These are phyloP conservation scores for Synanthedon formicaeformis DNA, from an alignment of 2,888 invertebrate species.

Conservation along the genomic window DNA sequence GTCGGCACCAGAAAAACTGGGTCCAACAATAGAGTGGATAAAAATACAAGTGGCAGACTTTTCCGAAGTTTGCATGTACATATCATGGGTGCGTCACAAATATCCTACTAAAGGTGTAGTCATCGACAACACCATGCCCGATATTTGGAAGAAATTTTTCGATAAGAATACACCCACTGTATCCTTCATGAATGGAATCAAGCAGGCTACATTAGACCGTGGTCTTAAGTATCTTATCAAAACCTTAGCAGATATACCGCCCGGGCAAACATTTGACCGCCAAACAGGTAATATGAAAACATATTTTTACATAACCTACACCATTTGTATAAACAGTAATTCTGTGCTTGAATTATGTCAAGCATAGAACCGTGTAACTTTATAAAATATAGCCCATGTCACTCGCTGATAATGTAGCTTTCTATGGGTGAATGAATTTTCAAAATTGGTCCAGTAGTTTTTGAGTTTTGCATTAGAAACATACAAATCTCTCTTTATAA, in stretches of 20 bases:
- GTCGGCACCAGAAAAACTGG: slow-evolving; percentile 33
- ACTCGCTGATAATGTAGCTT: too few species aligned
- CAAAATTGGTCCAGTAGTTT: too few species aligned
- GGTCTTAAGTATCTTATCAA: slow-evolving; percentile 37
- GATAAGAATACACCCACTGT: slow-evolving; percentile 37
- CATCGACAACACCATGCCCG: slow-evolving; percentile 17
- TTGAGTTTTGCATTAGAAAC: too few species aligned
- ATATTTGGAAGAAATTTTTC: slow-evolving; percentile 38
- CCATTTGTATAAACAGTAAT: too few species aligned
- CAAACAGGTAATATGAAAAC: slow-evolving; percentile 35
- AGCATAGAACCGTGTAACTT: too few species aligned
- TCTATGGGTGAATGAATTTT: too few species aligned
- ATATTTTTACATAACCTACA: too few species aligned
- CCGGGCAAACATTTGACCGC: slow-evolving; percentile 40
- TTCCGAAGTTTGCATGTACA: slow-evolving; percentile 69
- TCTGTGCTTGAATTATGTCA: too few species aligned
- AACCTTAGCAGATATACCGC: slow-evolving; percentile 27
- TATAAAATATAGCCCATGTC: too few species aligned
- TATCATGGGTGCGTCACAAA: slow-evolving; percentile 40
- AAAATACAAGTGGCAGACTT: slow-evolving; percentile 76
- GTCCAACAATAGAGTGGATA: slow-evolving; percentile 75
- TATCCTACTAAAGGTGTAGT: slow-evolving; percentile 20
- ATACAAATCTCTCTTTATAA: too few species aligned
- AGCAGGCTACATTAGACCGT: slow-evolving; percentile 26
- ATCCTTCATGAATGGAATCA: slow-evolving; percentile 40